phyloP scores from a whole-genome alignment of 2,113 vertebrate species.

The Charina bottae region DNA sequence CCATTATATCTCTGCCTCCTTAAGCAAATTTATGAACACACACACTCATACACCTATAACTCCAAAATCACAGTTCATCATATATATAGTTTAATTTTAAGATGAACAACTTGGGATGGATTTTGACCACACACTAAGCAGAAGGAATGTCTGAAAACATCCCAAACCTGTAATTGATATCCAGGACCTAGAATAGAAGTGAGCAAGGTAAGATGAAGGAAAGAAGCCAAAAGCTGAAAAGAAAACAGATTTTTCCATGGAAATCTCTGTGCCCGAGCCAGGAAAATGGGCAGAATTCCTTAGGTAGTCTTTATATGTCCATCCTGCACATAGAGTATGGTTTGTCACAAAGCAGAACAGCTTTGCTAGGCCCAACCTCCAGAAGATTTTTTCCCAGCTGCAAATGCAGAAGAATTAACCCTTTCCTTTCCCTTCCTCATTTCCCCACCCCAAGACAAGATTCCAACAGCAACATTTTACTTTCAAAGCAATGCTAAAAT shows the following conservation, averaged over 20 bases:
- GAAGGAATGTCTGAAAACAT: neutral
- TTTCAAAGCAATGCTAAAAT: neutral
- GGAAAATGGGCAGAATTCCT: slow-evolving; percentile 14
- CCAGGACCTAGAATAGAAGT: neutral
- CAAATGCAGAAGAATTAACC: neutral
- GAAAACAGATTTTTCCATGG: slow-evolving; percentile 32
- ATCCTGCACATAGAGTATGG: neutral
- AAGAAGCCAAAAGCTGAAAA: slow-evolving; percentile 9
- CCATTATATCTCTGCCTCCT: neutral
- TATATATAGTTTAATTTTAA: neutral
- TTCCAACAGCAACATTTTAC: neutral
- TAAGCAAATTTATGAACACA: neutral
- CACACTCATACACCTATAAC: neutral
- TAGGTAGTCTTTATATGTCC: neutral
- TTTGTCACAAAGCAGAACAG: neutral
- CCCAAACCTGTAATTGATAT: slow-evolving; percentile 10
- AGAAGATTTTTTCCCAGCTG: neutral
- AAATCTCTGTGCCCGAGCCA: slow-evolving; percentile 12
- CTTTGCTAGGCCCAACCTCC: neutral
- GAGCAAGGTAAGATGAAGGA: neutral
- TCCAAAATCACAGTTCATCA: neutral
- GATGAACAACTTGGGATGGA: neutral
- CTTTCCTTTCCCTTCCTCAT: neutral
- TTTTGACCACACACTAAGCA: neutral
- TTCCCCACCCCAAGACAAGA: neutral